Percentiles rank a stretch among this genome's conserved stretches.
phyloP scores from a whole-genome alignment of 2,888 invertebrate species.

The Heteromyza rotundicornis region DNA sequence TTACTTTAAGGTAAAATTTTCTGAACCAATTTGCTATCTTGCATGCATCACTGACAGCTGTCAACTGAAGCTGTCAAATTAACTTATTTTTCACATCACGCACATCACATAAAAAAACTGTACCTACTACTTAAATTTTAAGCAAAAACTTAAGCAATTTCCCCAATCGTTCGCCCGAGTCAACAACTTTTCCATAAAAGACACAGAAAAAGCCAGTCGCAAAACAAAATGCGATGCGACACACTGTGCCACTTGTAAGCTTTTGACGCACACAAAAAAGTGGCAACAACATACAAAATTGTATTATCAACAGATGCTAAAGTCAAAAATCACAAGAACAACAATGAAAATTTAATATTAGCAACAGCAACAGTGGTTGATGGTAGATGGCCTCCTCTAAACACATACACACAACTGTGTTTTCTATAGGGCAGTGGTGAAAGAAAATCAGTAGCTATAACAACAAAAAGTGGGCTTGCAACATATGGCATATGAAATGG shows the following conservation, averaged over 20 bases:
- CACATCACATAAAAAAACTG: background rate
- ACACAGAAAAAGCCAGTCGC: background rate
- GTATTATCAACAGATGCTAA: constrained; percentile 23
- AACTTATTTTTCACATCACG: background rate
- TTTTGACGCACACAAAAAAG: background rate
- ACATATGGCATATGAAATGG: constrained; percentile 17
- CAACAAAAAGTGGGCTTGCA: constrained; percentile 1
- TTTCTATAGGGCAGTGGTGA: no score
- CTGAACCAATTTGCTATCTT: background rate
- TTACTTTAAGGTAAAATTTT: no score
- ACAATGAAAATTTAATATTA: constrained; percentile 4
- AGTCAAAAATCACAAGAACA: constrained; percentile 14
- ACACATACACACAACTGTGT: no score
- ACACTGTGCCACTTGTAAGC: no score
- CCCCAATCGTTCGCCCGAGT: no score
- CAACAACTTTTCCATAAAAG: background rate
- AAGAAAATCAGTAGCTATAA: background rate
- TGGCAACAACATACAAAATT: background rate
- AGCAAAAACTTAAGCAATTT: background rate
- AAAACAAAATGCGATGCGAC: background rate
- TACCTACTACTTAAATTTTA: background rate
- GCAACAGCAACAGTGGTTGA: constrained; percentile 3
- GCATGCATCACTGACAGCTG: constrained; percentile 6
- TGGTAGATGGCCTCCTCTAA: background rate
- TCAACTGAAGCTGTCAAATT: constrained; percentile 2